Conservation (phyloP, 2,888 invertebrate species). For the Glomeris marginata region DNA sequence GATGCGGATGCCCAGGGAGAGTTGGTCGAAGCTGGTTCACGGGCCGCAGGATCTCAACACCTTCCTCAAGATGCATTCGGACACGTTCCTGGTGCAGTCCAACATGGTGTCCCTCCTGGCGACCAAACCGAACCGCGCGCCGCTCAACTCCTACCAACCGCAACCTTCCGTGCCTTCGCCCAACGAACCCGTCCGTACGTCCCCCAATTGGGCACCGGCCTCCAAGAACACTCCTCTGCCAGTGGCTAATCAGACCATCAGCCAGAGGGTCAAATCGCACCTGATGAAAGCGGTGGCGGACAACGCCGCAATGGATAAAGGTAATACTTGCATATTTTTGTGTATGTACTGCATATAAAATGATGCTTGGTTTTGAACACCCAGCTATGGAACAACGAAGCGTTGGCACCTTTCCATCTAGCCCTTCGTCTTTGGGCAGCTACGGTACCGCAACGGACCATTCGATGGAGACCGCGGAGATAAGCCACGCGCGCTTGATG, state of each 20-base stretch:
- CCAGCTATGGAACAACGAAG: too few relatives aligned
- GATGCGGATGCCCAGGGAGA: constrained; percentile 56
- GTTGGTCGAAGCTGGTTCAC: constrained; percentile 65
- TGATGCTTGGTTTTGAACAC: too few relatives aligned
- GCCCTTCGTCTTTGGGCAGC: constrained; percentile 1
- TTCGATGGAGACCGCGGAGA: constrained; percentile 38
- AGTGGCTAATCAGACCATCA: constrained; percentile 53
- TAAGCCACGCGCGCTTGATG: constrained; percentile 39
- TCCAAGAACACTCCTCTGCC: background rate
- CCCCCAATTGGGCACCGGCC: background rate
- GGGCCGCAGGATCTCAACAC: constrained; percentile 77
- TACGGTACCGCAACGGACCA: constrained; percentile 12
- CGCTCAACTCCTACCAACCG: constrained; percentile 1
- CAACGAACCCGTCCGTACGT: background rate
- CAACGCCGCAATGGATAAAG: constrained; percentile 48
- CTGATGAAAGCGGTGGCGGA: constrained; percentile 79
- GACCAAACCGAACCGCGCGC: constrained; percentile 9
- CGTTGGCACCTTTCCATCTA: background rate
- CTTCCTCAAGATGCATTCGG: constrained; percentile 83
- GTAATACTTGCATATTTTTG: too few relatives aligned
- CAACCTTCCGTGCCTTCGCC: constrained; percentile 1
- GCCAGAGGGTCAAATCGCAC: constrained; percentile 73
- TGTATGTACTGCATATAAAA: too few relatives aligned
- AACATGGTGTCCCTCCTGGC: constrained; percentile 68
- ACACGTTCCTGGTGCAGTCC: constrained; percentile 82